Conservation (phyloP, 1,140 invertebrate species). For the Geopemphigus sp. region DNA sequence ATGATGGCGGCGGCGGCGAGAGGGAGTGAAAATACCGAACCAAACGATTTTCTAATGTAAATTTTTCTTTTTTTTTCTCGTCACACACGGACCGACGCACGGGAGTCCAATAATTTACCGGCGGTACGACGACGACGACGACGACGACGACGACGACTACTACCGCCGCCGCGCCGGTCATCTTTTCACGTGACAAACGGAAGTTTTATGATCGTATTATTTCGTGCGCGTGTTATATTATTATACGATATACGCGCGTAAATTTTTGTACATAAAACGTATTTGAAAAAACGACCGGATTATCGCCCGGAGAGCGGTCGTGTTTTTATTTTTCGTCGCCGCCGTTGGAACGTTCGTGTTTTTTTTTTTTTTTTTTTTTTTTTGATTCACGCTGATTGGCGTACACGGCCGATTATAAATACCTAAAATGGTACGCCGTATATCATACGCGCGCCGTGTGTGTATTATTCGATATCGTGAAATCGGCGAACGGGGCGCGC, state of each 20-base stretch:
- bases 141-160: no score
- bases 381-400: no score
- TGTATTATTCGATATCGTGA: no score
- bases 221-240: not conserved
- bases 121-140: not conserved
- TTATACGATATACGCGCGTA: not conserved
- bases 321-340: no score
- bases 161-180: constrained; percentile 3
- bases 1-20: not conserved
- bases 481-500: no score
- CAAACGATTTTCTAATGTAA: constrained; percentile 39
- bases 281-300: constrained; percentile 27
- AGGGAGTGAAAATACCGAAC: constrained; percentile 1
- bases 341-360: no score
- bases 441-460: no score
- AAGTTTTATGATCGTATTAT: constrained; percentile 26
- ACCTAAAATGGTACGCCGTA: no score
- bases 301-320: no score
- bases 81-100: constrained; percentile 11
- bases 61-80: constrained; percentile 1
- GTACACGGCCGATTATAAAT: no score
- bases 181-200: constrained; percentile 40
- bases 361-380: no score
- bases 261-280: constrained; percentile 11
- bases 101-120: constrained; percentile 33